Base-by-base conservation (phyloP, 2,113 vertebrate genomes). In the Ibidorhyncha struthersii region DNA sequence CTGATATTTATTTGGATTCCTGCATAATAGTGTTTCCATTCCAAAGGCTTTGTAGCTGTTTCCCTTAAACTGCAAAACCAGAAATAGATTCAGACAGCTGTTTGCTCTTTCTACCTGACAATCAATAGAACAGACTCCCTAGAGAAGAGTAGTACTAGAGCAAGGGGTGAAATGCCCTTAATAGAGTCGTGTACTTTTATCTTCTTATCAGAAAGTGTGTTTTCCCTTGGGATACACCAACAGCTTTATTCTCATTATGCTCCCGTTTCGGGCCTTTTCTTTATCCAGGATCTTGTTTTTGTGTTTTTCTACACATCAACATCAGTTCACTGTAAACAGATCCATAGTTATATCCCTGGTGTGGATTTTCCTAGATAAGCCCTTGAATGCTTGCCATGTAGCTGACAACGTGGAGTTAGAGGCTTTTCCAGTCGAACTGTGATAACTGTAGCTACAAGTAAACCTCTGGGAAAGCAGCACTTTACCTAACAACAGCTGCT, bases 1-100 rank as follows among this genome's bases (percentile, higher is more conserved):
- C 43, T 62, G 69, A 63, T 93, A 90, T 45, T 95, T 90, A 73
- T 94, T 93, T 96, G 86, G 55, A 93, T 94, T 94, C 34, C 72
- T 74, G 52, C 65, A 58, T 77, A 77, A 41, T 47, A 53, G 53
- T 73, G 53, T 70, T 91, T 93, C 79, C 95, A 23, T 88, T 96
- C 66, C 74, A 86, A 87, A 90, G 63, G 34, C 38, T 83, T 92
- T 86, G 59, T 81, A 74, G 65, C 61, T 79, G 49, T 71, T 92
- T 65, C 79, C 82, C 61, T 95, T 92, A 73, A 90, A 82, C 94
- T 94, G 71, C 63, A 89, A 84, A 89, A 19, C 38, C 56, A 91
- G 72, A 71, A 92, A 65, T 58, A 91, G 89, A 34, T 89, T 52
- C 86, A 89, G 55, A 62, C 67, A 83, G 82, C 71, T 86, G 82